These are phyloP conservation scores for Prosopocoilus inquinatus DNA, from an alignment of 2,888 invertebrate species.

Conservation along the genomic window DNA sequence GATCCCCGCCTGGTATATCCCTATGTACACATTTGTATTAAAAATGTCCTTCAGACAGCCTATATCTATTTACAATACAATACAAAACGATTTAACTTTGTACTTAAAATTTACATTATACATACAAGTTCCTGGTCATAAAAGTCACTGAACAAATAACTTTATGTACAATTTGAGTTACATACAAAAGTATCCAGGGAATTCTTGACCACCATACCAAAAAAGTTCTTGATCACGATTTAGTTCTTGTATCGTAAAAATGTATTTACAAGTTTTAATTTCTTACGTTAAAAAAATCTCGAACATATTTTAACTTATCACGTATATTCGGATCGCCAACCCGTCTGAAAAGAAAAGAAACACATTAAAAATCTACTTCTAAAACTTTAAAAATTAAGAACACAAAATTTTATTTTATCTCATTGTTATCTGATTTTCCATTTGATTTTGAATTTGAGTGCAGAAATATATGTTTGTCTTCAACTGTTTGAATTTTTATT, in stretches of 20 bases:
- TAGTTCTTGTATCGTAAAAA: slow-evolving; percentile 9
- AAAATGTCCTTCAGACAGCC: slow-evolving; percentile 45
- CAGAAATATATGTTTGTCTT: no score
- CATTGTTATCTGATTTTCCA: no score
- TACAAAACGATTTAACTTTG: slow-evolving; percentile 46
- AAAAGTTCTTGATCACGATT: slow-evolving; percentile 5
- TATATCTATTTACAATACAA: slow-evolving; percentile 49
- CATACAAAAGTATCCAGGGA: slow-evolving; percentile 3
- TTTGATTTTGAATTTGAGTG: no score
- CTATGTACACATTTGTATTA: slow-evolving; percentile 45
- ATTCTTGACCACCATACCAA: slow-evolving; percentile 4
- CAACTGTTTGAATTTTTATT: no score
- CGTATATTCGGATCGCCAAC: slow-evolving; percentile 92
- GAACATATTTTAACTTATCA: slow-evolving; percentile 61
- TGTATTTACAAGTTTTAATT: slow-evolving; percentile 36
- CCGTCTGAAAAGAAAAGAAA: slow-evolving; percentile 67
- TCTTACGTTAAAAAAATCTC: slow-evolving; percentile 8
- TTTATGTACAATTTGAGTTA: slow-evolving; percentile 10
- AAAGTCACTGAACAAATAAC: slow-evolving; percentile 31
- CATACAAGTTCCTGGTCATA: slow-evolving; percentile 35
- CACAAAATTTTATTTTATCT: no score
- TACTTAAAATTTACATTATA: slow-evolving; percentile 47
- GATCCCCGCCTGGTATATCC: no score
- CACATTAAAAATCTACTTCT: slow-evolving; percentile 24
- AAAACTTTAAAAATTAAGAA: no score